Evolutionary conservation across 2,797 vertebrate species (phyloP), one percentile per base, ranked within the genome.

Genomic region (Hippoglossus hippoglossus): DNA sequence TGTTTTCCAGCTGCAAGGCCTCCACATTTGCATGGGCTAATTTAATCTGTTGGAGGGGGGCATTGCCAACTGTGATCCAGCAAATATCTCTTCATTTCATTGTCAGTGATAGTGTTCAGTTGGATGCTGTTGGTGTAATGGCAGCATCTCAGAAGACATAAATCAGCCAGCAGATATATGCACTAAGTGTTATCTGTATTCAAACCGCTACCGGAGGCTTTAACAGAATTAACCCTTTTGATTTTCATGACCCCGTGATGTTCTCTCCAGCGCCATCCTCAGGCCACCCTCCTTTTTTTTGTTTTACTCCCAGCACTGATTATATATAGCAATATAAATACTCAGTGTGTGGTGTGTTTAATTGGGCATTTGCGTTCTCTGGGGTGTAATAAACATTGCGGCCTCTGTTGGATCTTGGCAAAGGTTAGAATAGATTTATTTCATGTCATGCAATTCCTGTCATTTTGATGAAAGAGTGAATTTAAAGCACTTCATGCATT

Each of bases 401-500:
- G 28, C 34, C 49, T 47, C 15, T 19, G 19, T 8, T 0, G 24
- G 5, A 52, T 75, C 34, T 1, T 12, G 9, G 24, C 31, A 46
- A 34, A 3, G 44, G 8, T 55, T 51, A 19, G 1, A 4, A 44
- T 36, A 44, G 51, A 64, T 73, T 63, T 41, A 58, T 73, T 58
- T 70, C 49, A 49, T 47, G 15, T 49, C 47, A 62, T 79, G 31
- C 22, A 64, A 77, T 70, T 61, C 56, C 49, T 73, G 55, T 66
- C 54, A 63, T 68, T 74, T 68, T 60, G 31, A 77, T 56, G 26
- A 71, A 80, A 24, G 46, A 55, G 10, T 10, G 50, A 80, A 80
- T 79, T 69, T 71, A 70, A 49, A 80, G 62, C 64, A 82, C 36
- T 73, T 69, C 67, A 83, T 86, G 46, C 61, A 77, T 83, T 74